phyloP scores from a whole-genome alignment of 1,140 invertebrate species.

The Camponotus floridanus region DNA sequence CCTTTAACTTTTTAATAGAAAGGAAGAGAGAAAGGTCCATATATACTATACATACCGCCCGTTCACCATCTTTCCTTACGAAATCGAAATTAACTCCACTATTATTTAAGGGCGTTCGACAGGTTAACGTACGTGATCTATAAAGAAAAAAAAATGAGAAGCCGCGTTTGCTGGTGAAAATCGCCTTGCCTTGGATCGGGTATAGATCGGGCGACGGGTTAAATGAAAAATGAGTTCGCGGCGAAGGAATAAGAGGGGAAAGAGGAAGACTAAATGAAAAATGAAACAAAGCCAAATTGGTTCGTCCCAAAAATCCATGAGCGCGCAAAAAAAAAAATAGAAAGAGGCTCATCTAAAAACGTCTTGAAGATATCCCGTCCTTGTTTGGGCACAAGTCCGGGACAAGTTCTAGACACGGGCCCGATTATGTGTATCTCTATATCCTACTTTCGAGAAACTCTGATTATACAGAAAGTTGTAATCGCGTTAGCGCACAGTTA shows the following conservation, averaged over 20 bases:
- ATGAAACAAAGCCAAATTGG: slow-evolving; percentile 62
- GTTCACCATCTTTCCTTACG: background rate
- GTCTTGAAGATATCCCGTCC: background rate
- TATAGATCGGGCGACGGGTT: slow-evolving; percentile 48
- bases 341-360: slow-evolving; percentile 21
- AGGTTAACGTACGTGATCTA: slow-evolving; percentile 51
- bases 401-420: slow-evolving; percentile 47
- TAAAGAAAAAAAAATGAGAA: slow-evolving; percentile 39
- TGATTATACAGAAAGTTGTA: slow-evolving; percentile 74
- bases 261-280: slow-evolving; percentile 42
- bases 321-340: slow-evolving; percentile 36
- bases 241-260: background rate
- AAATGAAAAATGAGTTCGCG: slow-evolving; percentile 57
- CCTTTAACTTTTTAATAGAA: background rate
- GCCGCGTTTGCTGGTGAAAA: slow-evolving; percentile 46
- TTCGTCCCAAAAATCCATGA: slow-evolving; percentile 50
- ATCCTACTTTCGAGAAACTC: slow-evolving; percentile 42
- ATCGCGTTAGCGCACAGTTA: slow-evolving; percentile 62
- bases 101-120: slow-evolving; percentile 58
- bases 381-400: background rate
- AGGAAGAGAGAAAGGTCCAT: background rate
- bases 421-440: slow-evolving; percentile 11
- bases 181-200: slow-evolving; percentile 36
- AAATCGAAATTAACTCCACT: slow-evolving; percentile 47
- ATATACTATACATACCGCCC: background rate